Conservation (phyloP, 2,113 vertebrate species). For the Cyrtonyx montezumae region DNA sequence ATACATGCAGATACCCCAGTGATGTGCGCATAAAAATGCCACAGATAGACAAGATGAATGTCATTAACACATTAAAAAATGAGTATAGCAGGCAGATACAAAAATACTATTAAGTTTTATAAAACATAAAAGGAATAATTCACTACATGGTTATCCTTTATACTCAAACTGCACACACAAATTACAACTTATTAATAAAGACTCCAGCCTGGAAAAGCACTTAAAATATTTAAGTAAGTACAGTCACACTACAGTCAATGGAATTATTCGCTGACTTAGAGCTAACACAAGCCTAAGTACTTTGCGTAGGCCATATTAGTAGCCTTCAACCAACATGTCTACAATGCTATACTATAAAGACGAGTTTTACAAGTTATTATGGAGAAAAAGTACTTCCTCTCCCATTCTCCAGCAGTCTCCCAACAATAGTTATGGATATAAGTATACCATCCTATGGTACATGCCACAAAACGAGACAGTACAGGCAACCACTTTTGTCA, state of each 20-base stretch:
- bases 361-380: not conserved
- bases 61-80: constrained; percentile 61
- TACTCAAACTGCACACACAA: not conserved
- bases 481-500: not conserved
- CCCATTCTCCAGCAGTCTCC: rapidly evolving
- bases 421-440: not conserved
- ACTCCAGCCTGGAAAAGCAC: constrained; percentile 2
- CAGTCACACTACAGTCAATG: not conserved
- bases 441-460: not conserved
- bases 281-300: not conserved
- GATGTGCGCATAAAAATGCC: constrained; percentile 46
- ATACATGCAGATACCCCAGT: constrained; percentile 20
- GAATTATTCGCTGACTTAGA: not conserved
- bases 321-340: not conserved
- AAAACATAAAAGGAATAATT: constrained; percentile 49
- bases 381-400: not conserved
- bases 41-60: constrained; percentile 42
- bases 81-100: constrained; percentile 20
- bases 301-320: not conserved
- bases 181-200: not conserved
- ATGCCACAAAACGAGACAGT: not conserved
- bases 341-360: not conserved
- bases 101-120: constrained; percentile 31
- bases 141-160: not conserved
- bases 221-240: not conserved